Evolutionary conservation across 2,113 vertebrate genomes (phyloP).

Genomic region (Pogonocichla stellata): DNA sequence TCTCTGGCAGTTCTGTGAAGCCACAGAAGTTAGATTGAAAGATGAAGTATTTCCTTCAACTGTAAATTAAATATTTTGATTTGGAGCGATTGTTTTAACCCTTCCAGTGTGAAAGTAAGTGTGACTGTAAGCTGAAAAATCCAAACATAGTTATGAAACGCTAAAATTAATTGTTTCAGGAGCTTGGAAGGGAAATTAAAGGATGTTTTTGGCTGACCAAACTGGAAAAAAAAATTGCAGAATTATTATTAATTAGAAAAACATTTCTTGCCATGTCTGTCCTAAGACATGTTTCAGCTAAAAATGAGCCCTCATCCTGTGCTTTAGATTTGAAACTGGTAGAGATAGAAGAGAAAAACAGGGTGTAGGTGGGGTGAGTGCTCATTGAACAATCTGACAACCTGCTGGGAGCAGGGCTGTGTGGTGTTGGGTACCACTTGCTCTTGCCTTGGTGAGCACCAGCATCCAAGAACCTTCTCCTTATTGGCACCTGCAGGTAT

Average conservation of each 20-base stretch:
- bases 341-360: background rate
- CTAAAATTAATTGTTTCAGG: background rate
- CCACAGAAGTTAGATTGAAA: background rate
- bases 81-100: background rate
- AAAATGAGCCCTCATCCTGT: background rate
- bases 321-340: background rate
- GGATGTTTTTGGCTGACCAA: background rate
- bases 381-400: background rate
- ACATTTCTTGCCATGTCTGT: background rate
- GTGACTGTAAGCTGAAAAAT: background rate
- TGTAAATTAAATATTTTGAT: constrained; percentile 5
- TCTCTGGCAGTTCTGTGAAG: background rate
- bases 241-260: background rate
- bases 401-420: background rate
- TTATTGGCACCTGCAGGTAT: background rate
- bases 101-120: background rate
- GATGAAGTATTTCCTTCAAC: background rate
- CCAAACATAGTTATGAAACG: background rate
- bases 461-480: background rate
- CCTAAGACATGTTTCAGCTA: background rate
- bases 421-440: background rate
- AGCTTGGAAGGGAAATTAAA: background rate
- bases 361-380: background rate
- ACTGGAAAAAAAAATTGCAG: background rate
- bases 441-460: background rate